Evolutionary conservation across 92 coral and sea anemone genomes (phyloP), one percentile per base, ranked within the genome.

Genomic region (Meandrina meandrites): DNA sequence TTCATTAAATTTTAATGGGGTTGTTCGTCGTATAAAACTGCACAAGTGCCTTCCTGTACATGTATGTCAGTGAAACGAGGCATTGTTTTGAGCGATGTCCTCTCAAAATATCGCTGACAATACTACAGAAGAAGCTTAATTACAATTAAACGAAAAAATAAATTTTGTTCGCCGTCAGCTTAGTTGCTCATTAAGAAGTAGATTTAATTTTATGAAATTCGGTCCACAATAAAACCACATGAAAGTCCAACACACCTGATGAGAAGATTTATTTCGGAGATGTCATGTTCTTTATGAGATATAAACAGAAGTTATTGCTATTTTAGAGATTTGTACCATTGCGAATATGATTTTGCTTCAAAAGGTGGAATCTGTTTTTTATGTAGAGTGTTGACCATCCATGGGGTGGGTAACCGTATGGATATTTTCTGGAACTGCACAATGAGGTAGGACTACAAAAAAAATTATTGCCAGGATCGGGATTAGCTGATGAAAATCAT

Each of bases 1-100:
- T 82, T 82, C 78, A 82, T 82, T 45, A 82, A 82, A 82, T 27
- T 82, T 82, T 69, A 82, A 82, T 82, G 78, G 42, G 1, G 3
- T 81, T 66, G 40, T 75, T 62, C 75, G 50, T 57, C 54, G 56
- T 31, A 14, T 15, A 28, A 22, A 47, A 51, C 60, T 31, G 42
- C 51, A 75, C 79, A 75, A 75, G 51, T 37, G 45, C 13, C 79
- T 19, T 4, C 54, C 35, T 75, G 28, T 37, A 75, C 7, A 10
- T 42, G 12, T 28, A 37, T 35, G 47, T 66, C 14, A 11, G 71
- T n/a, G 27, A 28, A 66, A 28, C 71, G 35, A 66, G 60, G 16
- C 34, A 66, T 66, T 66, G 32, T 30, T 66, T 66, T 10, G 35
- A 28, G 32, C 34, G 24, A 24, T 62, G 7, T 62, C 8, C 28